Evolutionary conservation across 1,140 invertebrate species (phyloP).

Genomic region (Drosophila pandora): DNA sequence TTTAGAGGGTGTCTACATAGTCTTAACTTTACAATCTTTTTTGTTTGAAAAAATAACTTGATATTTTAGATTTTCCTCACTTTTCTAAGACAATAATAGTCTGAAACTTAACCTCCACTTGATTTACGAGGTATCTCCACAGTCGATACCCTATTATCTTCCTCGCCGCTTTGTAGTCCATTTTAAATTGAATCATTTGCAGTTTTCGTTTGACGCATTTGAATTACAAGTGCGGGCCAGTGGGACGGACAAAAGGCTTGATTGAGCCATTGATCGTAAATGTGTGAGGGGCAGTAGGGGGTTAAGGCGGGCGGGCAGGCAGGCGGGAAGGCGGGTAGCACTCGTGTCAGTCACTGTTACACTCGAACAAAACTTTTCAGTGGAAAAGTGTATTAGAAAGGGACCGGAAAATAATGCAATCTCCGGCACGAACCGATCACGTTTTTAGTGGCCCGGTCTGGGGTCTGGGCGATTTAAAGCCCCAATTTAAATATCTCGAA

Average conservation of each 20-base stretch:
- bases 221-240: constrained; percentile 31
- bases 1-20: too few species aligned
- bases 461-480: constrained; percentile 4
- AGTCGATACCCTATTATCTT: not conserved
- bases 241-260: constrained; percentile 13
- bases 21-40: too few species aligned
- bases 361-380: too few species aligned
- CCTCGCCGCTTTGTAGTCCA: constrained; percentile 21
- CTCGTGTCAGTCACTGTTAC: not conserved
- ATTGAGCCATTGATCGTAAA: constrained; percentile 41
- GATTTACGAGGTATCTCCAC: not conserved
- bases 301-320: not conserved
- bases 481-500: constrained; percentile 70
- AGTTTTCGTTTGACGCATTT: constrained; percentile 64
- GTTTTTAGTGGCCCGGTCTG: constrained; percentile 39
- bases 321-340: not conserved
- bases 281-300: not conserved
- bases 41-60: too few species aligned
- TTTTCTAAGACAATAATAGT: too few species aligned
- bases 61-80: too few species aligned
- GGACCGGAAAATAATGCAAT: constrained; percentile 3
- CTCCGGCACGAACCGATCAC: constrained; percentile 46
- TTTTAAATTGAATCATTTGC: constrained; percentile 57
- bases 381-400: too few species aligned
- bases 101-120: too few species aligned